Conservation (phyloP, 1,140 invertebrate genomes). For the Samia ricini region DNA sequence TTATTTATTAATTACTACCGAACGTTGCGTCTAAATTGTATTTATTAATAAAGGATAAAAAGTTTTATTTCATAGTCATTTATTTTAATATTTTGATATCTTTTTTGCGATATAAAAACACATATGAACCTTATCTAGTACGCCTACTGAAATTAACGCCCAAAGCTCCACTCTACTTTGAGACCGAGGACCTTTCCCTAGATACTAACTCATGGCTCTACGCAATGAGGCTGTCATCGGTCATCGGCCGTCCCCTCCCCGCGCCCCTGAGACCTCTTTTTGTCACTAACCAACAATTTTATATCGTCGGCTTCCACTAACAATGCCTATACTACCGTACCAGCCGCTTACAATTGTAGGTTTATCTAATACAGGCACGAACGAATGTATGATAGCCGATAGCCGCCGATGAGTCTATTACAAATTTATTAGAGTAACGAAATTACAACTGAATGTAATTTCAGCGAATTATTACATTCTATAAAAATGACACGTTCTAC, state of each 20-base stretch:
- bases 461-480: neutral
- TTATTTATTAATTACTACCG: too few relatives aligned
- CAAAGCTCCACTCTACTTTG: slow-evolving; percentile 48
- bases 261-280: slow-evolving; percentile 62
- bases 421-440: slow-evolving; percentile 21
- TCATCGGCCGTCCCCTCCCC: slow-evolving; percentile 61
- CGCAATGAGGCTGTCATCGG: slow-evolving; percentile 65
- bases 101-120: slow-evolving; percentile 31
- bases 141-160: slow-evolving; percentile 36
- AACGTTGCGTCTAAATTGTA: too few relatives aligned
- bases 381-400: slow-evolving; percentile 18
- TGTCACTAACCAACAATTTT: slow-evolving; percentile 47
- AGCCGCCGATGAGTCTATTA: slow-evolving; percentile 18
- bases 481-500: neutral
- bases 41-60: too few relatives aligned
- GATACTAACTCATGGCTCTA: slow-evolving; percentile 52
- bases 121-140: slow-evolving; percentile 34
- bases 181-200: slow-evolving; percentile 64
- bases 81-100: slow-evolving; percentile 31
- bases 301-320: slow-evolving; percentile 30
- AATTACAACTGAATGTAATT: neutral
- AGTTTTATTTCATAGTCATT: too few relatives aligned
- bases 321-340: slow-evolving; percentile 27
- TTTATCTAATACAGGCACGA: slow-evolving; percentile 31
- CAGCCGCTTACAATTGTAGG: slow-evolving; percentile 27